Conservation (phyloP, 2,797 vertebrate species). For the Helarctos malayanus region DNA sequence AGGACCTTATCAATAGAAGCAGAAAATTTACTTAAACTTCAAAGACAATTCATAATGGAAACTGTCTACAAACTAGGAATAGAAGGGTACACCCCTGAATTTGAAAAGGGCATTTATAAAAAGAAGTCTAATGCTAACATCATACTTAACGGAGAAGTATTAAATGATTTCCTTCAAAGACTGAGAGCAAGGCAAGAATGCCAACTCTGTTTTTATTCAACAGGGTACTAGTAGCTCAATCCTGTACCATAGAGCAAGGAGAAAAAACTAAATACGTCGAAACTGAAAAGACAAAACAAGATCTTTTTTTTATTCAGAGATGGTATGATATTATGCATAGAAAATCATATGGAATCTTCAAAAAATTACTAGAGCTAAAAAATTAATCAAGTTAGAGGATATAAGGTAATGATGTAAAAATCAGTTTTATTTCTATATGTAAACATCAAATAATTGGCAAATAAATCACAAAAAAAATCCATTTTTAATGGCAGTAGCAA, state of each 20-base stretch:
- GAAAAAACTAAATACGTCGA: not conserved
- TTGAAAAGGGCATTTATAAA: not conserved
- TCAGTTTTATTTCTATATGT: not conserved
- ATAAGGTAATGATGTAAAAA: not conserved
- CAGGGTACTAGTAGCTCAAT: not conserved
- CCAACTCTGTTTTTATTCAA: not conserved
- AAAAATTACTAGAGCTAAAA: not conserved
- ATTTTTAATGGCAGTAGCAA: not conserved
- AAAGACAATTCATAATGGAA: not conserved
- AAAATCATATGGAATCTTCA: not conserved
- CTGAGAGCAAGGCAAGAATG: not conserved
- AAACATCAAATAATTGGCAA: not conserved
- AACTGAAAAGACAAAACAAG: not conserved
- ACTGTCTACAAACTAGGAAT: not conserved
- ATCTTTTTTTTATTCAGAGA: not conserved
- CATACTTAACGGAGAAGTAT: not conserved
- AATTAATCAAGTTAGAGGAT: not conserved
- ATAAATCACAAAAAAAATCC: not conserved
- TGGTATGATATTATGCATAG: not conserved
- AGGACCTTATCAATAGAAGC: not conserved
- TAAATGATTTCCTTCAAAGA: not conserved
- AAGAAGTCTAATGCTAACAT: not conserved
- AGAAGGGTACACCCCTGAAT: not conserved
- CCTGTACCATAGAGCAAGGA: not conserved
- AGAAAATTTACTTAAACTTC: not conserved